phyloP scores from a whole-genome alignment of 2,888 invertebrate species.

The Sepiola atlantica region DNA sequence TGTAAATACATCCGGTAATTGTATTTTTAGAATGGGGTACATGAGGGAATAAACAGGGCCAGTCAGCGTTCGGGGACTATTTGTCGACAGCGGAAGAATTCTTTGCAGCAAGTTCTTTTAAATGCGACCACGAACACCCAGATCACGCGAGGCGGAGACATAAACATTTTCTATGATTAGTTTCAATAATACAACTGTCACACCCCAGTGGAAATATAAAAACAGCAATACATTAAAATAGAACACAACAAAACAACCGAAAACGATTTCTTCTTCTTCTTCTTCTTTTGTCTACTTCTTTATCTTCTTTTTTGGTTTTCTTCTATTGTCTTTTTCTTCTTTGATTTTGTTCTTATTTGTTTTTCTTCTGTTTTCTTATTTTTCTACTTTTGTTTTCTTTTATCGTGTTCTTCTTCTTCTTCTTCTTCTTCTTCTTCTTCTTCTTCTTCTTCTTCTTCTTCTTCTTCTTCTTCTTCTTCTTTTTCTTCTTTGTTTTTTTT shows the following conservation, averaged over 20 bases:
- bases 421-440: too few species aligned
- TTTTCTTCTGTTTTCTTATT: too few species aligned
- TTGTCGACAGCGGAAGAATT: background rate
- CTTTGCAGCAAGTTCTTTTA: background rate
- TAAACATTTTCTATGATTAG: background rate
- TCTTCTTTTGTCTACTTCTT: too few species aligned
- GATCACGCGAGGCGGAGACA: background rate
- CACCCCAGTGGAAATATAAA: background rate
- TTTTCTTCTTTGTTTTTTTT: too few species aligned
- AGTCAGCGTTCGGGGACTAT: background rate
- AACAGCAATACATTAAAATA: background rate
- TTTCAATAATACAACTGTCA: background rate
- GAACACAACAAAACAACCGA: background rate
- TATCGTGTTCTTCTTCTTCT: too few species aligned
- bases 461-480: too few species aligned
- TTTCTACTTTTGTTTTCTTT: too few species aligned
- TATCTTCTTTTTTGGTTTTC: too few species aligned
- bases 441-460: too few species aligned
- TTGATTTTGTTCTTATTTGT: too few species aligned
- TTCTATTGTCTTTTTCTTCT: too few species aligned
- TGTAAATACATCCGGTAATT: constrained; percentile 21
- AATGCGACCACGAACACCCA: background rate
- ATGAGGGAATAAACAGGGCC: background rate
- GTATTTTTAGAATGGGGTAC: background rate
- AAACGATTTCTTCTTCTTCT: background rate